Percentiles rank a stretch among this genome's conserved stretches.
Evolutionary conservation across 2,113 vertebrate species (phyloP).

Genomic region (Zapus hudsonius): DNA sequence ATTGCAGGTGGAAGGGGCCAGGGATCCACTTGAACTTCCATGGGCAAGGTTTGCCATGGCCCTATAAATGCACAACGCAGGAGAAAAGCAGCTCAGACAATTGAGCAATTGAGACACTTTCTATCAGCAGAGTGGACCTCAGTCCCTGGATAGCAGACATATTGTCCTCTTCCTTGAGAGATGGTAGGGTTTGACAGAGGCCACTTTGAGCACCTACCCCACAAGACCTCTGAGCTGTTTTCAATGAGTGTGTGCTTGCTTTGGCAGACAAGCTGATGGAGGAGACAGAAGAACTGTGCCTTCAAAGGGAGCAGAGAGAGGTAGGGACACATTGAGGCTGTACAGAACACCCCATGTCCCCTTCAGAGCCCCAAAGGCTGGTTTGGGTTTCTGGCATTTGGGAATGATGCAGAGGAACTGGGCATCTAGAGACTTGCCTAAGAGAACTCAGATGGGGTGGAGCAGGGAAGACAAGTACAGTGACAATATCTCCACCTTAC

Average conservation of each 20-base stretch:
- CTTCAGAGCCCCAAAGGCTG: not conserved
- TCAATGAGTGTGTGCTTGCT: conserved; percentile 68
- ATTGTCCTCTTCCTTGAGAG: not conserved
- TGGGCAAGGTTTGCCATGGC: not conserved
- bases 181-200: not conserved
- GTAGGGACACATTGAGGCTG: conserved; percentile 75
- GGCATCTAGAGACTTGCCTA: not conserved
- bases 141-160: not conserved
- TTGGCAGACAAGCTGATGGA: conserved; percentile 97
- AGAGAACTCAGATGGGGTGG: not conserved
- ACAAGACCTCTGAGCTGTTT: not conserved
- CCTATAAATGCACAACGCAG: not conserved
- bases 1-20: not conserved
- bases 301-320: conserved; percentile 95
- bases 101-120: not conserved
- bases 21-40: not conserved
- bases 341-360: not conserved
- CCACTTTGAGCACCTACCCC: too few relatives aligned
- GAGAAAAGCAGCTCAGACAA: not conserved
- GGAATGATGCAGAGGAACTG: not conserved
- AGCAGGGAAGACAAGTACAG: not conserved
- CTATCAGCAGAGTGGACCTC: not conserved
- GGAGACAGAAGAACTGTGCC: conserved; percentile 95
- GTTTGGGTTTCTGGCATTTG: not conserved
- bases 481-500: not conserved